Conservation (phyloP, 2,888 invertebrate species). For the Ceramica pisi region DNA sequence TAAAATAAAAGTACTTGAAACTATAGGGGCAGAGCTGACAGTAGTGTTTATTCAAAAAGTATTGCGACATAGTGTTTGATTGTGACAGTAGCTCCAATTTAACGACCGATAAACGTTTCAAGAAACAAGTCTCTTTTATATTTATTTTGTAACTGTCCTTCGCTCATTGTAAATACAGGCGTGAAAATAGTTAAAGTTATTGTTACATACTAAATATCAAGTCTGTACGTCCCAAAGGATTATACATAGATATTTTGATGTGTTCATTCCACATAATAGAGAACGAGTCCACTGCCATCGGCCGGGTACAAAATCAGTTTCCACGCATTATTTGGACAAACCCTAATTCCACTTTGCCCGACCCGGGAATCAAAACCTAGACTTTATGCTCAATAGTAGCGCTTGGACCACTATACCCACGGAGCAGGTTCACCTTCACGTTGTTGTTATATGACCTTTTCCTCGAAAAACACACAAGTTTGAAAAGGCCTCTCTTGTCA, state of each 20-base stretch:
- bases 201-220: no score
- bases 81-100: slow-evolving; percentile 16
- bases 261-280: neutral
- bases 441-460: neutral
- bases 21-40: slow-evolving; percentile 22
- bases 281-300: neutral
- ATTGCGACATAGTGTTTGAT: slow-evolving; percentile 29
- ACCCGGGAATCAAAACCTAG: neutral
- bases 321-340: neutral
- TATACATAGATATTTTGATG: neutral
- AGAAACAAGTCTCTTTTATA: slow-evolving; percentile 8
- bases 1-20: slow-evolving; percentile 34
- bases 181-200: no score
- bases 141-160: slow-evolving; percentile 18
- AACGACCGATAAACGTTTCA: slow-evolving; percentile 11
- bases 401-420: neutral
- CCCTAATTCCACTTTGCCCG: neutral
- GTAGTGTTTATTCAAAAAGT: neutral
- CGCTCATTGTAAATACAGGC: neutral
- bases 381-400: neutral
- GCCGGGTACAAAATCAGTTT: neutral
- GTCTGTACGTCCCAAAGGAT: neutral
- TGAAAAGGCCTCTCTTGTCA: neutral
- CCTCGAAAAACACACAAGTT: neutral
- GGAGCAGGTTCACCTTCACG: neutral